Percentiles rank a stretch among this genome's conserved stretches.
Evolutionary conservation across 2,113 vertebrate species (phyloP).

Genomic region (Otocyon megalotis): DNA sequence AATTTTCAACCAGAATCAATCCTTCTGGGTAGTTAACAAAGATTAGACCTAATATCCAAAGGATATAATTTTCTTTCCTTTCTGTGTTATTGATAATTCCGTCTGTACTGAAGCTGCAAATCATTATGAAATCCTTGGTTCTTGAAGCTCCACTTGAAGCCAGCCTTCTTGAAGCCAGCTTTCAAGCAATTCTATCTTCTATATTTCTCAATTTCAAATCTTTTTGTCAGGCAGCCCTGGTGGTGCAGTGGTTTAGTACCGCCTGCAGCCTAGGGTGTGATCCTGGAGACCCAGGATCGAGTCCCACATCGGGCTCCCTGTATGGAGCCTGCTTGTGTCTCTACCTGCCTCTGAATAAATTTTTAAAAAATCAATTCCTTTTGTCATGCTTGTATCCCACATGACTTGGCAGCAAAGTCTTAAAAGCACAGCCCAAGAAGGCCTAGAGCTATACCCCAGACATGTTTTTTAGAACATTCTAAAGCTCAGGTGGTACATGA

Average conservation of each 20-base stretch:
- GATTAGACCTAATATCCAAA: not conserved
- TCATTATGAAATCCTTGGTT: conserved; percentile 10
- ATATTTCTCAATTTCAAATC: conserved; percentile 31
- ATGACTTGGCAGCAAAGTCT: not conserved
- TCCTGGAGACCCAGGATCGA: too few relatives aligned
- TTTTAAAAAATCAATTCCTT: not conserved
- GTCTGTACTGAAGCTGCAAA: not conserved
- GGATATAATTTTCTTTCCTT: conserved; percentile 33
- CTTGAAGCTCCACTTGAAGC: not conserved
- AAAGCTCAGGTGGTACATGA: not conserved
- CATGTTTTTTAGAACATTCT: not conserved
- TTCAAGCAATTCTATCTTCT: not conserved
- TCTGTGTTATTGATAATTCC: conserved; percentile 25
- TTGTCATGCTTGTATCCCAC: not conserved
- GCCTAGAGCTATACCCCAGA: not conserved
- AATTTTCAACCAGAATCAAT: not conserved
- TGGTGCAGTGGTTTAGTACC: too few relatives aligned
- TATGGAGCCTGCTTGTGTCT: too few relatives aligned
- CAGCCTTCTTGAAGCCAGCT: not conserved
- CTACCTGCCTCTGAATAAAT: too few relatives aligned
- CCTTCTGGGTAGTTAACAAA: not conserved
- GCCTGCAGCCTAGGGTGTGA: too few relatives aligned
- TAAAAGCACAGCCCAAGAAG: not conserved
- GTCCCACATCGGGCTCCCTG: too few relatives aligned
- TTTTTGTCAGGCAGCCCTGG: not conserved